Conservation (phyloP, 1,140 invertebrate species). For the Aphaenogaster ashmeadi region DNA sequence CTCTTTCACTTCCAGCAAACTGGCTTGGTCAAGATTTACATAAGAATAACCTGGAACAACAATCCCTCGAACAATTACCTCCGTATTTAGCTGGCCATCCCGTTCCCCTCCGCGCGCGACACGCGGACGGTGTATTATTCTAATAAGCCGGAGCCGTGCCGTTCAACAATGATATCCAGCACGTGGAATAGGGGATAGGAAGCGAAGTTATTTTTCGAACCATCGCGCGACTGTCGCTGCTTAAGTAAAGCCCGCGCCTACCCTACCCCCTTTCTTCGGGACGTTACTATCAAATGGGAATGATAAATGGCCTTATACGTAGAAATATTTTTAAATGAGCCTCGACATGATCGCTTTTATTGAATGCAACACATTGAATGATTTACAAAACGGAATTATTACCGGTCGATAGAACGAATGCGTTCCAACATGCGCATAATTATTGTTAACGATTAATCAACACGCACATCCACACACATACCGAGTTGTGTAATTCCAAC, state of each 20-base stretch:
- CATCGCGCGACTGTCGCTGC: slow-evolving; percentile 20
- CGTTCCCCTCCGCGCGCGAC: slow-evolving; percentile 70
- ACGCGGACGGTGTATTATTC: slow-evolving; percentile 81
- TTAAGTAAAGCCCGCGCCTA: slow-evolving; percentile 58
- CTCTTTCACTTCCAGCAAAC: slow-evolving; percentile 66
- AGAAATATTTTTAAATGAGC: background rate
- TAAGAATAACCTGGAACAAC: slow-evolving; percentile 85
- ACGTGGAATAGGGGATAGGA: slow-evolving; percentile 38
- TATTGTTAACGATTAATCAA: background rate
- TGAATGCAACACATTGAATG: background rate
- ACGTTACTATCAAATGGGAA: background rate
- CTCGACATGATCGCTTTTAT: background rate
- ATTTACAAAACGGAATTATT: background rate
- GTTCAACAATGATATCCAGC: slow-evolving; percentile 74
- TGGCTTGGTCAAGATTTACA: slow-evolving; percentile 85
- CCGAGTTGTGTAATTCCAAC: no score
- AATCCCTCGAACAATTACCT: slow-evolving; percentile 85
- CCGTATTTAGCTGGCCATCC: slow-evolving; percentile 78
- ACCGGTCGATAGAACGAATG: background rate
- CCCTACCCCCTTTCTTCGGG: background rate
- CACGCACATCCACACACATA: background rate
- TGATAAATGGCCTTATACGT: background rate
- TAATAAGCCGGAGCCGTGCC: slow-evolving; percentile 80
- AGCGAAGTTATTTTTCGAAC: slow-evolving; percentile 72
- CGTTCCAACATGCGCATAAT: background rate